These are phyloP conservation scores for Epizoanthus illoricatus DNA, from an alignment of 92 coral and sea anemone genomes.

Conservation along the genomic window DNA sequence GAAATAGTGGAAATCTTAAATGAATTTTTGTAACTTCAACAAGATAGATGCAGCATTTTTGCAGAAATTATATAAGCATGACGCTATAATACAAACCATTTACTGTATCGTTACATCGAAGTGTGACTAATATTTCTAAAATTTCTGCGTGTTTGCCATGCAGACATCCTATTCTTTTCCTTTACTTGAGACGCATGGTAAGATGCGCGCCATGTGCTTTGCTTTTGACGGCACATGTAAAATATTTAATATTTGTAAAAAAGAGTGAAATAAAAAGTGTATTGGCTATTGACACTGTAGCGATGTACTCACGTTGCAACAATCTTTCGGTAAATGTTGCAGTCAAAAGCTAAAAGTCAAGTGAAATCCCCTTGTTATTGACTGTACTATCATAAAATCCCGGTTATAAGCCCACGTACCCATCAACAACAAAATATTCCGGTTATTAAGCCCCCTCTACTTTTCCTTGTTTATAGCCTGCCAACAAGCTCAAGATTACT, in stretches of 20 bases:
- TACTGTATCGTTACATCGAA: too few species aligned
- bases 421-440: too few species aligned
- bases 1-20: background rate
- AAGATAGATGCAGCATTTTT: background rate
- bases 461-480: too few species aligned
- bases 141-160: background rate
- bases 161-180: background rate
- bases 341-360: too few species aligned
- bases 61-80: background rate
- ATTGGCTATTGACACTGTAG: background rate
- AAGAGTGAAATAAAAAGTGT: background rate
- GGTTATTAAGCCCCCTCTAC: too few species aligned
- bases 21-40: conserved; percentile 8
- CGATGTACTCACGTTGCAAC: too few species aligned
- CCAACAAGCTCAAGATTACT: too few species aligned
- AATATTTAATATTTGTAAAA: conserved; percentile 10
- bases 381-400: too few species aligned
- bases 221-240: conserved; percentile 25
- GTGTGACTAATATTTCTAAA: background rate
- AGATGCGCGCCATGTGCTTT: conserved; percentile 7
- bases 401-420: too few species aligned
- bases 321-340: too few species aligned
- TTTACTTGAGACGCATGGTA: background rate
- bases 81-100: background rate
- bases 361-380: too few species aligned